Evolutionary conservation across 2,113 vertebrate genomes (phyloP).

Genomic region (Prietella phreatophila): DNA sequence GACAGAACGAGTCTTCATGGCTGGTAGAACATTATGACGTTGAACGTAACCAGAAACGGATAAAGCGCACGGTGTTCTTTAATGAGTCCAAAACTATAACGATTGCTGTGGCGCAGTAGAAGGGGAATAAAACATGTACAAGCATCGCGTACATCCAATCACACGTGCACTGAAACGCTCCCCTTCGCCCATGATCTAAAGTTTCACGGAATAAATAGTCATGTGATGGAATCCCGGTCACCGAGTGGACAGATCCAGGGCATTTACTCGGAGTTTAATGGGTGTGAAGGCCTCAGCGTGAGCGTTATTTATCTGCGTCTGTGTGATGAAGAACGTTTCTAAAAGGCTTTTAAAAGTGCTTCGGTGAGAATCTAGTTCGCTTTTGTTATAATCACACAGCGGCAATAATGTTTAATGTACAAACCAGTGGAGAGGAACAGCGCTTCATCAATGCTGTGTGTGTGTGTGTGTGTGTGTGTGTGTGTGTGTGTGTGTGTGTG

Average conservation of each 20-base stretch:
- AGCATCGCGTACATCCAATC: too few relatives aligned
- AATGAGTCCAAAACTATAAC: too few relatives aligned
- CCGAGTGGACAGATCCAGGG: not conserved
- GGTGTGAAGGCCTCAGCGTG: not conserved
- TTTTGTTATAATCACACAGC: not conserved
- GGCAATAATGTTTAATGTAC: not conserved
- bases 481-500: constrained; percentile 12
- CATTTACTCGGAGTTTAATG: not conserved
- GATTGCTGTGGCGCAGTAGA: too few relatives aligned
- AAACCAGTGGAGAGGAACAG: not conserved
- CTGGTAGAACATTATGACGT: too few relatives aligned
- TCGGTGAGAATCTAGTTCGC: not conserved
- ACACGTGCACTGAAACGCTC: not conserved
- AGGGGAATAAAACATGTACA: too few relatives aligned
- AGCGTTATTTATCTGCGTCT: not conserved
- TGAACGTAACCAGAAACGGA: too few relatives aligned
- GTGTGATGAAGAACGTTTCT: not conserved
- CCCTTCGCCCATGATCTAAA: too few relatives aligned
- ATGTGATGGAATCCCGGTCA: not conserved
- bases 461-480: not conserved
- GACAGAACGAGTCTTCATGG: too few relatives aligned
- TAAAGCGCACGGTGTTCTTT: too few relatives aligned
- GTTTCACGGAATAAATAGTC: not conserved
- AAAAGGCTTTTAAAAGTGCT: not conserved
- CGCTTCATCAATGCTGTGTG: not conserved